Base-by-base conservation (phyloP, 23 tunicate genomes). In the Botrylloides violaceus region DNA sequence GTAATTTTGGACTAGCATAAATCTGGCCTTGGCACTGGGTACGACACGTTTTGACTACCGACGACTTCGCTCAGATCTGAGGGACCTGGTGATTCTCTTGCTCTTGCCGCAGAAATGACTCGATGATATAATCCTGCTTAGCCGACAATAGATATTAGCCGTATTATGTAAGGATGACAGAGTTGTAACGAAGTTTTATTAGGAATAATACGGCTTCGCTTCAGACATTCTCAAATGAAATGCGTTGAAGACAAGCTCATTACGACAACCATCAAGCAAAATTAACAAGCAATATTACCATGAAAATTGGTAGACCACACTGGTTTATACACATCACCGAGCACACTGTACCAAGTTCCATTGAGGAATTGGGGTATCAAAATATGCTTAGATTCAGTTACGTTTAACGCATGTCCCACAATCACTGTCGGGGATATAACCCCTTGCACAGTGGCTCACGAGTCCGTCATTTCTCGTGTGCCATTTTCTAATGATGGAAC, bases 111-210 rank as follows among this genome's bases (percentile, higher is more conserved):
- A n/a, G n/a, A n/a, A n/a, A n/a, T n/a, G n/a, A n/a, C n/a, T n/a
- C n/a, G n/a, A n/a, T n/a, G n/a, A n/a, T n/a, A n/a, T 15, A 43
- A 43, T 7, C 15, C 53, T 43, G 9, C 53, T 15, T 43, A 43
- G 53, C 53, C 15, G 15, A 43, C 53, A 43, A 43, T 9, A 43
- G 53, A 43, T 43, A 9, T n/a, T n/a, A n/a, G n/a, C n/a, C n/a
- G n/a, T n/a, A n/a, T n/a, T n/a, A n/a, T n/a, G n/a, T n/a, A n/a
- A n/a, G n/a, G n/a, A n/a, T n/a, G n/a, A n/a, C n/a, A n/a, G n/a
- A n/a, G 53, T 43, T 43, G 53, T 43, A 43, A 43, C 53, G 53
- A 43, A 43, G 53, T 43, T 43, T n/a, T 43, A 43, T 43, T 43
- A 43, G 53, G 53, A 43, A 43, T 43, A 15, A 43, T 43, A 7